phyloP scores from a whole-genome alignment of 2,113 vertebrate species.

The Lepus europaeus region DNA sequence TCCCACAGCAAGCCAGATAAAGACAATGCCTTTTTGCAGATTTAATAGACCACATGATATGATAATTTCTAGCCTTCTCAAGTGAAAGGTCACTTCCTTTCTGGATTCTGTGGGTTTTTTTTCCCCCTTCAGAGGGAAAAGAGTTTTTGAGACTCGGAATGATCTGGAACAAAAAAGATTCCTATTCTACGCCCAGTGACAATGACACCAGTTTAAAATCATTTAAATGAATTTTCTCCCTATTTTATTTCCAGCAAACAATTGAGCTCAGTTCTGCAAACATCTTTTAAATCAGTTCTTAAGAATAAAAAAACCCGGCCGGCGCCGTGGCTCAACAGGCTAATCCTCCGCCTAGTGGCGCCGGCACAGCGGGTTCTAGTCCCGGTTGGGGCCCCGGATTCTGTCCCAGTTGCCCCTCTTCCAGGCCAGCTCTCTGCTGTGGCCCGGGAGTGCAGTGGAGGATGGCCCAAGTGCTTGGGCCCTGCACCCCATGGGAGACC shows the following conservation, averaged over 20 bases:
- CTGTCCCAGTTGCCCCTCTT: no score
- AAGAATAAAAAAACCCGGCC: slow-evolving; percentile 52
- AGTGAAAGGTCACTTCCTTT: slow-evolving; percentile 76
- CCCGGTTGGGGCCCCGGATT: no score
- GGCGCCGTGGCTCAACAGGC: no score
- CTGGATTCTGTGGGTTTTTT: background rate
- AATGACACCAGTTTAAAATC: slow-evolving; percentile 74
- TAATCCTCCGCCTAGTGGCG: no score
- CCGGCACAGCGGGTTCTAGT: no score
- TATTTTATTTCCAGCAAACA: slow-evolving; percentile 64
- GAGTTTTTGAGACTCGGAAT: slow-evolving; percentile 53
- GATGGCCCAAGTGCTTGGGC: no score
- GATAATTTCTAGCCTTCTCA: slow-evolving; percentile 77
- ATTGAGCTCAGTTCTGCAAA: slow-evolving; percentile 65
- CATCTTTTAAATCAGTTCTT: slow-evolving; percentile 61
- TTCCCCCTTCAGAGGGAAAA: slow-evolving; percentile 64
- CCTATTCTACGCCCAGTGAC: slow-evolving; percentile 40
- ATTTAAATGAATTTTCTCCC: slow-evolving; percentile 52
- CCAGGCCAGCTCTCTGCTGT: no score
- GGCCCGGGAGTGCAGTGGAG: no score
- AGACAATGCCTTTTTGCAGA: slow-evolving; percentile 61
- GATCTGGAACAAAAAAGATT: slow-evolving; percentile 66
- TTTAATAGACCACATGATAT: slow-evolving; percentile 74
- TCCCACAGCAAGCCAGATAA: slow-evolving; percentile 71
- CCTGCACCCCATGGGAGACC: no score